Base-by-base conservation (phyloP, 2,888 invertebrate genomes). In the Willowsia nigromaculata region DNA sequence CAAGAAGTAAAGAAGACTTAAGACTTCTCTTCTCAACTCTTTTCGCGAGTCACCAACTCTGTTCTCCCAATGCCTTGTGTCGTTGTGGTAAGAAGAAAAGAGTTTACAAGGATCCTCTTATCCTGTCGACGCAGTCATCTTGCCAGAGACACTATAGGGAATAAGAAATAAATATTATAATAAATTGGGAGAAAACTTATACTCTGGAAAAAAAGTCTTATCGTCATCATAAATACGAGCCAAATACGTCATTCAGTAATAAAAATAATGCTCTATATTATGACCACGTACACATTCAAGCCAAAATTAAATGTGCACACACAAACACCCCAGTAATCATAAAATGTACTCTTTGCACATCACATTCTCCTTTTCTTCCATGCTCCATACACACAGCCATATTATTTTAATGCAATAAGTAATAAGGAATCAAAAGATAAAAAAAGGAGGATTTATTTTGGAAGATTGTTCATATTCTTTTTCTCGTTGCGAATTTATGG, bases 51-150 rank as follows among this genome's bases (percentile, higher is more conserved):
- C 56, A 59, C 56, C 25, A 22, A 50, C n/a, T 3, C 50, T n/a
- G 6, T 2, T n/a, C 15, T 50, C 27, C 13, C 30, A 30, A 5
- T 9, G 47, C 15, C 11, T 25, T 53, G 53, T 13, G 53, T 18
- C 5, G 53, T 33, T 30, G 33, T 62, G 65, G 37, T 65, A 37
- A 37, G 43, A 22, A 71, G 30, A 71, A 43, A 71, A 71, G 22
- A 25, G 43, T 40, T 40, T 22, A 71, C 37, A 65, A 37, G 65
- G 13, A 71, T 71, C 71, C 71, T 71, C 71, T 71, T 71, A 71
- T 71, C 71, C 40, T 71, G 71, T 71, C 71, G 43, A 71, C 71
- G n/a, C 71, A 71, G 71, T 43, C 18, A 13, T 71, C 71, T 33
- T 65, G 25, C 56, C 18, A 13, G 56, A 27, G 56, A 56, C 56